Evolutionary conservation across 2,797 vertebrate species (phyloP), one percentile per base, ranked within the genome.

Genomic region (Pelochelys cantorii): DNA sequence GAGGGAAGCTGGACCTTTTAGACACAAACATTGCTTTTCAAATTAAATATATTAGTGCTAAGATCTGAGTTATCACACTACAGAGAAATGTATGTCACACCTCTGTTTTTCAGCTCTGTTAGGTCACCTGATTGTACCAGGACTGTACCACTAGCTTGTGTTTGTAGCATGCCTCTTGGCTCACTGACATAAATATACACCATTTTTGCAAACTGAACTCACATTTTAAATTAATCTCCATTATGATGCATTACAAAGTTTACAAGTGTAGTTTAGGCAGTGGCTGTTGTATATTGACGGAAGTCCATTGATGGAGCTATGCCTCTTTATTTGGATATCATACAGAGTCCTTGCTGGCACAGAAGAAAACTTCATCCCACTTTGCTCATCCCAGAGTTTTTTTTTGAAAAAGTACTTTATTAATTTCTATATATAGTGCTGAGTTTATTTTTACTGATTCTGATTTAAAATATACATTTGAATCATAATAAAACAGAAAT

Each of bases 401-500:
- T 60, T 52, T 56, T 52, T 56, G 25, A 83, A 80, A 89, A 85
- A 85, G 0, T 0, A 22, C 74, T 42, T 52, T 34, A 8, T 25
- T 25, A 42, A 9, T 78, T 91, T 78, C 65, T 80, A 37, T 25
- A 82, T 54, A 12, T 18, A 89, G 55, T 10, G 13, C 7, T n/a
- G 8, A 48, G 5, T 48, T 92, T 88, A 31, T 68, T 60, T 9
- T 8, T n/a, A 55, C 31, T 78, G 17, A 82, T 68, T 89, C 83
- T 29, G 60, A 12, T 85, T 78, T 52, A 20, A 34, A 25, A 7
- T 0, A 0, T 81, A 37, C 42, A 48, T 3, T 75, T 18, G 88
- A 34, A 85, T 77, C 2, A 6, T 25, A 48, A 60, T 90, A 60
- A 88, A 55, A 75, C 27, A 93, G 93, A 27, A 77, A 52, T 27